Evolutionary conservation across 2,797 vertebrate genomes (phyloP).

Genomic region (Odontamblyopus lacepedii): DNA sequence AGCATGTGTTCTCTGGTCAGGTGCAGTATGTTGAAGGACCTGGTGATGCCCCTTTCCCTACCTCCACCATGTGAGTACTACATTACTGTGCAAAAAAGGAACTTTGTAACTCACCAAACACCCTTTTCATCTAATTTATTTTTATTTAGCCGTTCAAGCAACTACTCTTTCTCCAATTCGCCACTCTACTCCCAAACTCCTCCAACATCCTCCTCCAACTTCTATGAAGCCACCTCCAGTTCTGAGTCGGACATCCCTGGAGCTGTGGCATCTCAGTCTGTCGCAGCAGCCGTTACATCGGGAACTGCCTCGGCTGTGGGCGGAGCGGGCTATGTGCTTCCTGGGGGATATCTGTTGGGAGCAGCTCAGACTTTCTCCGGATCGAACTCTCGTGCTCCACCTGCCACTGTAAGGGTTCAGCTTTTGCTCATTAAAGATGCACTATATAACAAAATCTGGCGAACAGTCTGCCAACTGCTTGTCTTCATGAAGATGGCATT

Average conservation of each 20-base stretch:
- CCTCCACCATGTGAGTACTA: slow-evolving; percentile 81
- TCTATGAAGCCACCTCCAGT: slow-evolving; percentile 83
- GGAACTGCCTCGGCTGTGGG: slow-evolving; percentile 33
- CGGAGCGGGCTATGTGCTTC: slow-evolving; percentile 83
- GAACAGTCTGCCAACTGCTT: too few relatives aligned
- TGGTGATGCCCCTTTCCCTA: slow-evolving; percentile 76
- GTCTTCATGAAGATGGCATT: too few relatives aligned
- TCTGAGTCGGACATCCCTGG: slow-evolving; percentile 83
- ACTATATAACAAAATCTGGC: background rate
- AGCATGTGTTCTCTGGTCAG: slow-evolving; percentile 87
- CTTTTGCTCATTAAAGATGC: background rate
- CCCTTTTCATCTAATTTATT: background rate
- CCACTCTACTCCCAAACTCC: slow-evolving; percentile 85
- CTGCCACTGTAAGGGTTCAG: slow-evolving; percentile 85
- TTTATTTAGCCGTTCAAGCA: slow-evolving; percentile 81
- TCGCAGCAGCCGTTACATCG: slow-evolving; percentile 70
- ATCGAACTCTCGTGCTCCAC: slow-evolving; percentile 89
- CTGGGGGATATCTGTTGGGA: slow-evolving; percentile 83
- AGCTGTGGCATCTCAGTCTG: slow-evolving; percentile 80
- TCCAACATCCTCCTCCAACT: slow-evolving; percentile 74
- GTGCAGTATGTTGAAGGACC: slow-evolving; percentile 89
- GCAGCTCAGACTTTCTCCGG: slow-evolving; percentile 81
- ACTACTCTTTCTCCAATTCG: slow-evolving; percentile 85
- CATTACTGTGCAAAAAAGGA: background rate
- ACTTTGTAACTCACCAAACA: background rate